These are phyloP conservation scores for Promerops cafer DNA, from an alignment of 2,113 vertebrate genomes.

Conservation along the genomic window DNA sequence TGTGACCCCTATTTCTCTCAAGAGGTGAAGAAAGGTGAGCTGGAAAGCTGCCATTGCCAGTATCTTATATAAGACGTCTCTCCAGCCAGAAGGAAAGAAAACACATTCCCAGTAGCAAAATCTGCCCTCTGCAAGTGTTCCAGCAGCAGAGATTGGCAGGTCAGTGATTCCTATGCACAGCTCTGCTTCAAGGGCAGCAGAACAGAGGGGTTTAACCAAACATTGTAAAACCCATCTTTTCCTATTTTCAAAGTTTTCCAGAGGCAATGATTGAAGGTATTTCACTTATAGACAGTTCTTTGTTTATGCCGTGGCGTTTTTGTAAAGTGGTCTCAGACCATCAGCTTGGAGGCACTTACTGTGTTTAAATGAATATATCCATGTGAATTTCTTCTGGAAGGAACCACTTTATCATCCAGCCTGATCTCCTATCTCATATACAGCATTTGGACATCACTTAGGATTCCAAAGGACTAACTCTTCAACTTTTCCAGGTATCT, in stretches of 20 bases:
- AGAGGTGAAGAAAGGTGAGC: neutral
- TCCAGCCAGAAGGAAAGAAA: neutral
- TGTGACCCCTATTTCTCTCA: neutral
- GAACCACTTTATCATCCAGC: neutral
- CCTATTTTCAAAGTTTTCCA: neutral
- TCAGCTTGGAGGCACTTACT: neutral
- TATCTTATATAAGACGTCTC: neutral
- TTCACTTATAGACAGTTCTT: neutral
- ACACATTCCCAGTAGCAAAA: neutral
- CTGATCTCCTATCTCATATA: neutral
- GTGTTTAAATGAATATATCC: neutral
- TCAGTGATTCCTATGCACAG: neutral
- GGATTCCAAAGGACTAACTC: neutral
- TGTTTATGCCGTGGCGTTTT: neutral
- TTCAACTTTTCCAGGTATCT: neutral
- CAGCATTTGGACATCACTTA: rapidly evolving
- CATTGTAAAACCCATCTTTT: neutral
- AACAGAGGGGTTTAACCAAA: neutral
- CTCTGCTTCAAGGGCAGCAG: neutral
- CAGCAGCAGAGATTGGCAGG: neutral
- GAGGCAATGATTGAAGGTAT: neutral
- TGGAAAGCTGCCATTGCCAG: neutral
- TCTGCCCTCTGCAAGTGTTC: neutral
- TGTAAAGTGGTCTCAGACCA: neutral
- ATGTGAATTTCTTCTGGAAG: neutral